These are phyloP conservation scores for Steinernema khuongi DNA, from an alignment of 1,140 invertebrate species.

Conservation along the genomic window DNA sequence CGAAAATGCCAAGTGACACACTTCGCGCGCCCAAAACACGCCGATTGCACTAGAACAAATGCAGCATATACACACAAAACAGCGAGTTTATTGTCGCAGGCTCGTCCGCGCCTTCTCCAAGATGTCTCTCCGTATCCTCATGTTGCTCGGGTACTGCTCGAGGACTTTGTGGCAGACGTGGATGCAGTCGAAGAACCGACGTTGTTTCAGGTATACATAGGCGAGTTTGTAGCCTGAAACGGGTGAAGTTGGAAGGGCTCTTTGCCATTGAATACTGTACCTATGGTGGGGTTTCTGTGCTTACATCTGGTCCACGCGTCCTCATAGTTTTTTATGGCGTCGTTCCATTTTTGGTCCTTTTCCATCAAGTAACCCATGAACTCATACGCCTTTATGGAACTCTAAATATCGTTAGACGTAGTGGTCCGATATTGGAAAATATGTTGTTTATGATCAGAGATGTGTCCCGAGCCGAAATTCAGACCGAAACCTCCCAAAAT, in stretches of 20 bases:
- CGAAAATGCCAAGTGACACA: constrained; percentile 15
- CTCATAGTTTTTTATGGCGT: constrained; percentile 76
- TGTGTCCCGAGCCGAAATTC: neutral
- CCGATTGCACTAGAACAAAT: neutral
- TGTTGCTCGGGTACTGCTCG: constrained; percentile 76
- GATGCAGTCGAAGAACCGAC: constrained; percentile 78
- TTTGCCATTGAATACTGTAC: constrained; percentile 52
- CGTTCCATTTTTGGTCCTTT: constrained; percentile 82
- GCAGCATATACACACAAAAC: neutral
- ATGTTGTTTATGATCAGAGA: no score
- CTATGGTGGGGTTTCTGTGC: constrained; percentile 72
- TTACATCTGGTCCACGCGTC: constrained; percentile 77
- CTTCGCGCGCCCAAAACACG: constrained; percentile 6
- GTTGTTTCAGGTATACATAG: constrained; percentile 83
- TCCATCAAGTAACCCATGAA: constrained; percentile 79
- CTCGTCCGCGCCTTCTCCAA: constrained; percentile 81
- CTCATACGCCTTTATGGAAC: constrained; percentile 83
- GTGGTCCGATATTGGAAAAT: no score
- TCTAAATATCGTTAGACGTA: constrained; percentile 61
- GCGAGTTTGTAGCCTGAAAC: constrained; percentile 78
- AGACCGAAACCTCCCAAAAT: no score
- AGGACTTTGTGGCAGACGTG: constrained; percentile 77
- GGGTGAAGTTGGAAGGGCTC: constrained; percentile 27
- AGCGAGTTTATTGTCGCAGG: neutral
- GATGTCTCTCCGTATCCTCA: constrained; percentile 83